A percentile compares a stretch with the other conserved stretches of the same genome.
These are phyloP conservation scores for Galbula dea DNA, from an alignment of 2,113 vertebrate species.

Conservation along the genomic window DNA sequence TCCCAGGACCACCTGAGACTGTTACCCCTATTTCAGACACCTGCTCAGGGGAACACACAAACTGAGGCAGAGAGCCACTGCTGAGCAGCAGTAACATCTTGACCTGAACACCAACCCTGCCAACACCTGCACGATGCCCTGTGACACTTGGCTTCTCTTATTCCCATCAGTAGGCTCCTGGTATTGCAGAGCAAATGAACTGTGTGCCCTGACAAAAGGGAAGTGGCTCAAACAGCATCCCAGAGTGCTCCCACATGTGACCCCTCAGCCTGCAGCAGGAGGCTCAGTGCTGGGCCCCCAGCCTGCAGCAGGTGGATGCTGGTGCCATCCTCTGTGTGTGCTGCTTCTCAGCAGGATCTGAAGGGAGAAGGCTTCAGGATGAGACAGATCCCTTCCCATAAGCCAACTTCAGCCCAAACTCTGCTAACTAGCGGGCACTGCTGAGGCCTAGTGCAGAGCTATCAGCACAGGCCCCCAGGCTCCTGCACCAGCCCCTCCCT, in stretches of 20 bases:
- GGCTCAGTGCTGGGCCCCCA: not conserved
- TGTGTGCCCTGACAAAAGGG: not conserved
- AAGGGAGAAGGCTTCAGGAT: not conserved
- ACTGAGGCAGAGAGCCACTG: not conserved
- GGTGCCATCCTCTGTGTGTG: accelerated
- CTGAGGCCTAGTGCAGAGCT: not conserved
- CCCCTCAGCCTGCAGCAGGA: not conserved
- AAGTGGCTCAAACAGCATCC: not conserved
- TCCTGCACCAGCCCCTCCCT: not conserved
- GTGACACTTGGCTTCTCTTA: not conserved
- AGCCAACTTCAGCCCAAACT: not conserved
- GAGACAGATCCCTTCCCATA: not conserved
- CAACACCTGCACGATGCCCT: not conserved
- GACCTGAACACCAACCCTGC: not conserved
- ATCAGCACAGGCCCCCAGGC: not conserved
- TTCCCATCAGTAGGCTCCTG: not conserved
- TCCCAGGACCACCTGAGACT: not conserved
- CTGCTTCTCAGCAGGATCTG: not conserved
- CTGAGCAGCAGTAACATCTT: not conserved
- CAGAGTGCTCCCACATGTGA: not conserved
- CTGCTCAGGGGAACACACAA: not conserved
- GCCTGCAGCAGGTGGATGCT: not conserved
- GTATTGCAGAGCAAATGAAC: not conserved
- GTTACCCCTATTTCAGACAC: not conserved
- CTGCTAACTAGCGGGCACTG: not conserved